Percentiles rank a stretch among this genome's conserved stretches.
Evolutionary conservation across 2,888 invertebrate species (phyloP).

Genomic region (Mantis religiosa): DNA sequence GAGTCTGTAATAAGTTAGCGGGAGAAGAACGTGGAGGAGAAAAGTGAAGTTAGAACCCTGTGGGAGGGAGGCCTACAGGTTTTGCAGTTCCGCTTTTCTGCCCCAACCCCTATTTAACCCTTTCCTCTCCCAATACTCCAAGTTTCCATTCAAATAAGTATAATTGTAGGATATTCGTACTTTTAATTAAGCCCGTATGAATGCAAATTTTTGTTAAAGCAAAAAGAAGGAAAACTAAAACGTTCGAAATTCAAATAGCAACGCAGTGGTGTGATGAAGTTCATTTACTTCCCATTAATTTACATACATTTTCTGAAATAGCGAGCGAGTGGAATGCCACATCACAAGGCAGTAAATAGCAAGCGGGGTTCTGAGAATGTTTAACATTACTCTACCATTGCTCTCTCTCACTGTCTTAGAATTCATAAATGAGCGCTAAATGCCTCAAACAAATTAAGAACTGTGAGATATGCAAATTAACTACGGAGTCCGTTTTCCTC

Average conservation of each 20-base stretch:
- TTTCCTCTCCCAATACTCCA: neutral
- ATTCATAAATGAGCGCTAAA: neutral
- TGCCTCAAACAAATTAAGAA: neutral
- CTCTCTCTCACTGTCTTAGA: neutral
- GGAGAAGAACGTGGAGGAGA: neutral
- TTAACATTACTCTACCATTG: neutral
- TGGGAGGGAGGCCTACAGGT: neutral
- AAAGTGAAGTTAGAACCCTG: neutral
- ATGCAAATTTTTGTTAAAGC: neutral
- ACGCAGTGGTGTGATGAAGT: neutral
- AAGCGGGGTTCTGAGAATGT: neutral
- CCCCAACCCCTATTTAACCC: neutral
- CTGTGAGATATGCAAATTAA: neutral
- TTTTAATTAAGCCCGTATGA: neutral
- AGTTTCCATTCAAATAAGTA: neutral
- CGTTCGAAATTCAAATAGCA: neutral
- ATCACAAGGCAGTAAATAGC: neutral
- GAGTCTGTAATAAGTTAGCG: neutral
- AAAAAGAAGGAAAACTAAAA: neutral
- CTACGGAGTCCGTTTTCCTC: too few species aligned
- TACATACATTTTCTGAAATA: neutral
- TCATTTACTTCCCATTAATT: conserved; percentile 16
- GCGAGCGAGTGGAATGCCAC: neutral
- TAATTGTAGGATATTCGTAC: neutral
- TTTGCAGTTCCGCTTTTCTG: neutral